Base-by-base conservation (phyloP, 2,797 vertebrate genomes). In the Agapornis canus region DNA sequence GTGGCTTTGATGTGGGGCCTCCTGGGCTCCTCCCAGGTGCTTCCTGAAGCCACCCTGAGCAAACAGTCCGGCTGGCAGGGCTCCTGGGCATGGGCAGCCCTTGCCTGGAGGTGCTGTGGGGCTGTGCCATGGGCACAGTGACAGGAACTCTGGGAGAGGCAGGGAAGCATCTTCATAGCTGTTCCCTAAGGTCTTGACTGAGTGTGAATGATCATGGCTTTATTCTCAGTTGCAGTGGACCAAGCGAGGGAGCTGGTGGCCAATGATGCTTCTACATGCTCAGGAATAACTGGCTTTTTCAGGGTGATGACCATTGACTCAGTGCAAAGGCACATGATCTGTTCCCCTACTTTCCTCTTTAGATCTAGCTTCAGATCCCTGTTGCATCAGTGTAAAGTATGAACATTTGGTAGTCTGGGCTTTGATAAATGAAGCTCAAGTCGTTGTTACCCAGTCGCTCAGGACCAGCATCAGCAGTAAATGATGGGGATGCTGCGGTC, bases 81-180 rank as follows among this genome's bases (percentile, higher is more conserved):
- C 77, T 79, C 47, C 72, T 40, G 66, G 35, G 45, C 52, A n/a
- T 0, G 29, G 82, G 43, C 47, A 31, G 5, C 40, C 25, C 54
- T 32, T 8, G 29, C 4, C 37, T 26, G 25, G 77, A 39, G 49
- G 13, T 31, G 48, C 32, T 12, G 1, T 1, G 42, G 13, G 6
- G 48, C n/a, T 32, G 49, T 61, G 79, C 26, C n/a, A 0, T 0
- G 6, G 12, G 5, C 25, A 4, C 20, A 4, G 1, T 0, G 14
- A 19, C 51, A 48, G 60, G 26, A 27, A 6, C 40, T 9, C 29
- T 21, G 5, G 3, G 35, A 59, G 80, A 49, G 20, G 43, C 5
- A 4, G n/a, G 40, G 63, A 11, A 82, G 35, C 3, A 0, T 0
- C 5, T 3, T 9, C 22, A 0, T 2, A 42, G 13, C 35, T 8